Conservation (phyloP, 92 coral and sea anemone species). For the Actinernus sp. region DNA sequence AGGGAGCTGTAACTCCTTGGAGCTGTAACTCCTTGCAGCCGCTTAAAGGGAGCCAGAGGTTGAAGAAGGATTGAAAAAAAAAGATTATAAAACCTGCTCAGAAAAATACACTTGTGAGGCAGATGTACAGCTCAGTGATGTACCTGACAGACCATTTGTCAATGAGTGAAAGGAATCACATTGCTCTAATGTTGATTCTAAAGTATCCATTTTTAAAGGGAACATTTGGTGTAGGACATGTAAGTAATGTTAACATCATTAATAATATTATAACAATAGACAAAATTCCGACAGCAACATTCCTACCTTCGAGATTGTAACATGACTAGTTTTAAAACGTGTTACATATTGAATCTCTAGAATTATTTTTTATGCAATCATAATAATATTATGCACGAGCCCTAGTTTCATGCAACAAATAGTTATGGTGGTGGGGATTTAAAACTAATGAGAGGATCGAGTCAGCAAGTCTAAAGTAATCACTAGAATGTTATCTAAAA, state of each 20-base stretch:
- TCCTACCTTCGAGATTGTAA: too few relatives aligned
- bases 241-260: too few relatives aligned
- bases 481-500: too few relatives aligned
- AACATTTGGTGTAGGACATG: conserved; percentile 55
- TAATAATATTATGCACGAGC: not conserved
- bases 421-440: too few relatives aligned
- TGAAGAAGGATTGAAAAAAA: too few relatives aligned
- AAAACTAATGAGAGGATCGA: too few relatives aligned
- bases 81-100: conserved; percentile 32
- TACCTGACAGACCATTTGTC: conserved; percentile 25
- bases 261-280: too few relatives aligned
- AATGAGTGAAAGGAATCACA: conserved; percentile 29
- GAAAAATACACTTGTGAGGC: conserved; percentile 60
- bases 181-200: conserved; percentile 42
- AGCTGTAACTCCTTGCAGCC: too few relatives aligned
- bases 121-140: conserved; percentile 41
- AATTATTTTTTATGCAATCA: not conserved
- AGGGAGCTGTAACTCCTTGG: too few relatives aligned
- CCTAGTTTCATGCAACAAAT: not conserved
- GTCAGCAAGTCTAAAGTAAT: too few relatives aligned
- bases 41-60: conserved; percentile 50
- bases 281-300: too few relatives aligned
- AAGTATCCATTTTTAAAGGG: conserved; percentile 63
- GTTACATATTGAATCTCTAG: not conserved
- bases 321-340: not conserved